Evolutionary conservation across 2,888 invertebrate genomes (phyloP), one percentile per base, ranked within the genome.

Genomic region (Nemoura dubitans): DNA sequence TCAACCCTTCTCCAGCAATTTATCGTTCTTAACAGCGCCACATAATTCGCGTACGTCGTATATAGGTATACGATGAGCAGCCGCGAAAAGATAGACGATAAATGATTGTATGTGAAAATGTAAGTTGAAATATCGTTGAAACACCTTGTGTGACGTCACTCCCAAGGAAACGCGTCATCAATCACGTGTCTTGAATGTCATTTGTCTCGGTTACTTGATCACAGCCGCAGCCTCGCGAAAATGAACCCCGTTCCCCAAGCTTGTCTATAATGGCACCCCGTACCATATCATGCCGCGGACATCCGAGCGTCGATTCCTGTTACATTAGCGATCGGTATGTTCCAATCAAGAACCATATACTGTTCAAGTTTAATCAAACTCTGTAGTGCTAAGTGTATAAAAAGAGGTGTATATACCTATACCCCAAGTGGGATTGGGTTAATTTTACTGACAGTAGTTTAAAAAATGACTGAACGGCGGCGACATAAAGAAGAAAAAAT

Each of bases 131-230:
- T 81, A 29, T 81, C 81, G 81, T 27, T 21, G 81, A 29, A 81
- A 81, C 81, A 81, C 81, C 81, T 81, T 21, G 27, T 10, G 78
- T 28, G 78, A 84, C 80, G 43, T 59, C 59, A 59, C 59, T 3
- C 3, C 14, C 16, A 7, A 10, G 59, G 59, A 3, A 10, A n/a
- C 43, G 80, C 80, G 80, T 86, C 86, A 86, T 86, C 86, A 86
- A 86, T 86, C 86, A 86, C 84, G 86, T 36, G 85, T 30, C 81
- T 78, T 80, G 86, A 84, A 86, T 86, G 86, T 85, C 86, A 86
- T 86, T 86, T 86, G 86, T 86, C 86, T 84, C 86, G 85, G 76
- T 84, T 85, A 86, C 85, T 86, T 85, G 83, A 85, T 86, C 86
- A 85, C 80, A 85, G 83, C 86, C 83, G 86, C 86, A 86, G 29